Evolutionary conservation across 1,140 invertebrate genomes (phyloP).

Genomic region (Drosophila pallidifrons): DNA sequence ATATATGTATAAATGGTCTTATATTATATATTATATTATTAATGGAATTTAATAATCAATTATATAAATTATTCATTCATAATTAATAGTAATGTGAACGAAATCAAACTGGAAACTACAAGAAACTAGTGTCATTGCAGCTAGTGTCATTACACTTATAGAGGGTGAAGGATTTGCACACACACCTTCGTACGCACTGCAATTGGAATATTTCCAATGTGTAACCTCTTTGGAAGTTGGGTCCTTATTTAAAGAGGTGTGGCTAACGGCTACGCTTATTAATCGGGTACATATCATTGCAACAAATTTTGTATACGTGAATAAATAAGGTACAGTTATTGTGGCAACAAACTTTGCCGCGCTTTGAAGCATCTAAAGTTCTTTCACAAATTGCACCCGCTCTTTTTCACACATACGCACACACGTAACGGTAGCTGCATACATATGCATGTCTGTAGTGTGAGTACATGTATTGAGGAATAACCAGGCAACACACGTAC

Average conservation of each 20-base stretch:
- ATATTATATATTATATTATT: too few relatives aligned
- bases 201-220: neutral
- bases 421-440: neutral
- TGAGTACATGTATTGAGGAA: neutral
- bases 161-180: neutral
- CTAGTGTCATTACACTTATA: constrained; percentile 4
- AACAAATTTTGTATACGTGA: neutral
- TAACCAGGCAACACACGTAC: constrained; percentile 5
- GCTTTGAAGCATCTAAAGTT: constrained; percentile 27
- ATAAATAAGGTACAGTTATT: constrained; percentile 17
- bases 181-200: neutral
- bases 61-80: too few relatives aligned
- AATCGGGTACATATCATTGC: too few relatives aligned
- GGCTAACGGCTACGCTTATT: constrained; percentile 1
- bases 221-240: constrained; percentile 5
- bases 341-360: constrained; percentile 33
- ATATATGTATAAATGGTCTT: too few relatives aligned
- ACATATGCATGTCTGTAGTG: neutral
- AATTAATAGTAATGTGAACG: too few relatives aligned
- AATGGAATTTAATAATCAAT: too few relatives aligned
- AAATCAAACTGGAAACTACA: too few relatives aligned
- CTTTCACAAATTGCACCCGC: constrained; percentile 30
- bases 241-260: constrained; percentile 24
- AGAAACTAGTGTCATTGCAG: neutral
- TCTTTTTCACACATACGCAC: constrained; percentile 16